Base-by-base conservation (phyloP, 2,113 vertebrate genomes). In the Neogale vison region DNA sequence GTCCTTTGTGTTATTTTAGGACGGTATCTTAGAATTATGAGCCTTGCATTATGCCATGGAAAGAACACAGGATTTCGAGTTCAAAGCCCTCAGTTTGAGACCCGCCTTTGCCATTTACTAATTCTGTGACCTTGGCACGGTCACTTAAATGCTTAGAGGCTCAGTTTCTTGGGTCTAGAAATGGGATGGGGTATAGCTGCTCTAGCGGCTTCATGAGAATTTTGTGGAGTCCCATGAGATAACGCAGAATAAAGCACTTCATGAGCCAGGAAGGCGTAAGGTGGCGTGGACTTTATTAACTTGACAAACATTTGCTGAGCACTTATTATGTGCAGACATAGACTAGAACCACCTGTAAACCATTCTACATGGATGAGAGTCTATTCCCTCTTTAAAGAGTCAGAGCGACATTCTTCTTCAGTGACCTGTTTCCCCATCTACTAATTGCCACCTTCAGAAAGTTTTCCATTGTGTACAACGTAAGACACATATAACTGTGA, bases 1-100 rank as follows among this genome's bases (percentile, higher is more conserved):
- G 84, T 47, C 88, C 71, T 89, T 59, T 85, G 85, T 90, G 92
- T 85, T 96, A 96, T 93, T 95, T 92, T 80, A 93, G 85, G 89
- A 67, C 52, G 76, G 90, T 23, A 29, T 92, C 93, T 97, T 92
- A 96, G 97, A 92, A 96, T 91, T 88, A 89, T 0, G 9, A 86
- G 88, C 45, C 82, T 89, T 76, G 63, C 71, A 52, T 92, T 65
- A 88, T 23, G 81, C 63, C 39, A 0, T 7, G 87, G 65, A 88
- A 90, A 93, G 96, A 88, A 90, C 65, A 81, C 34, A 47, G 65
- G 76, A n/a, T 45, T 90, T 59, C 55, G 63, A 63, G 87, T 83
- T 86, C 65, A 90, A 82, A 95, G 89, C 86, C 24, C 7, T 84
- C 8, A 7, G 67, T 83, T 20, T 59, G 96, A 94, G 88, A 88